Base-by-base conservation (phyloP, 2,113 vertebrate genomes). In the Gasterosteus aculeatus region DNA sequence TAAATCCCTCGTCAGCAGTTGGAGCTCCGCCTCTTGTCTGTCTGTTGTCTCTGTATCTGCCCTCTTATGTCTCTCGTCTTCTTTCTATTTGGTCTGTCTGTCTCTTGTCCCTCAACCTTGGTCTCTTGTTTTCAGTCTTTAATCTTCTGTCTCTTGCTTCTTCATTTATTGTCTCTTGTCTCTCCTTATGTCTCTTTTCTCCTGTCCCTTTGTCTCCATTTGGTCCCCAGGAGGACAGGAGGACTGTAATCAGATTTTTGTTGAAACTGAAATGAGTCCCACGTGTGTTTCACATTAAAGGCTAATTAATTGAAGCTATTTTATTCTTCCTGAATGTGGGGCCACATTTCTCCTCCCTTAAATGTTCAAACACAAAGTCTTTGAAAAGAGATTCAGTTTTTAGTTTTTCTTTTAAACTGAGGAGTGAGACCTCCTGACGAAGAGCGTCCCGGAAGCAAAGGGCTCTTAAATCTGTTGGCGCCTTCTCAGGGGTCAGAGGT, bases 391-490 rank as follows among this genome's bases (percentile, higher is more conserved):
- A 46, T 0, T 49, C 14, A 9, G 47, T n/a, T n/a, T 19, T n/a
- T n/a, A 14, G 42, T 44, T 44, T 49, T 51, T 53, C 10, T 53
- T 53, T 10, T 22, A 19, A 22, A 8, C 18, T 18, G 35, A 7
- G 12, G 41, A 29, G 22, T 33, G 26, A 31, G 19, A 31, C 1
- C 4, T 49, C 60, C 57, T 18, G 3, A 72, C 64, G 1, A 22
- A 64, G 5, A 29, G 57, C 35, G 67, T 77, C 79, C 63, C 69
- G 86, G 80, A 88, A 84, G 79, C 46, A 1, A 35, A 56, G 51
- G 78, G 42, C 35, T 81, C 85, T 69, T 81, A 83, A 86, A 87
- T 85, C 86, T 88, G 83, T 85, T 86, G 69, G 38, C 88, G 71
- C 83, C 58, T n/a, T 22, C 62, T 7, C 60, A 68, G 3, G 67